These are phyloP conservation scores for Huso huso DNA, from an alignment of 2,797 vertebrate species.

Conservation along the genomic window DNA sequence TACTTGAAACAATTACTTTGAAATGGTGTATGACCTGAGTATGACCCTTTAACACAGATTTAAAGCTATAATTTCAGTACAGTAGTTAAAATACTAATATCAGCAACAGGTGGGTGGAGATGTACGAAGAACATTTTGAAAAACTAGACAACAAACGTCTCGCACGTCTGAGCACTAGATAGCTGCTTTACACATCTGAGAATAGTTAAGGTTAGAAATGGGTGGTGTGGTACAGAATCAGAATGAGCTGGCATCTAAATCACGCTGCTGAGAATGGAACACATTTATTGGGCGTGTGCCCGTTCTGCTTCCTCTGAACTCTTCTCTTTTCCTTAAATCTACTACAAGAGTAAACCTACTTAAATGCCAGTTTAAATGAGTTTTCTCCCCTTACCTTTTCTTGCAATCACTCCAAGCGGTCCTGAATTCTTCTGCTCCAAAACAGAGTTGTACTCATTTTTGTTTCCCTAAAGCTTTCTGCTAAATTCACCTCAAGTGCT, in stretches of 20 bases:
- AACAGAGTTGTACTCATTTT: too few species aligned
- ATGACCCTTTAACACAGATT: conserved; percentile 37
- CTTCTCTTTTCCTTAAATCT: neutral
- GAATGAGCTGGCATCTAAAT: neutral
- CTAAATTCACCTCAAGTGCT: too few species aligned
- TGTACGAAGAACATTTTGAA: conserved; percentile 1
- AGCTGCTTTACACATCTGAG: conserved; percentile 25
- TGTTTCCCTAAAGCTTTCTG: too few species aligned
- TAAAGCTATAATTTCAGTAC: conserved; percentile 31
- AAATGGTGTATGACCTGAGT: neutral
- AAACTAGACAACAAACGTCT: conserved; percentile 35
- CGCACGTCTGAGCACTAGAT: conserved; percentile 31
- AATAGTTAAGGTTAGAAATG: conserved; percentile 7
- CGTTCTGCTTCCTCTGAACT: conserved; percentile 29
- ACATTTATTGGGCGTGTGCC: conserved; percentile 23
- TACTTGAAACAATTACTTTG: too few species aligned
- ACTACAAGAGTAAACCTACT: too few species aligned
- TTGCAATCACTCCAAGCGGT: too few species aligned
- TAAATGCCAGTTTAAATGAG: too few species aligned
- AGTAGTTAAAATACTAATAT: conserved; percentile 24
- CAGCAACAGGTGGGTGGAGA: conserved; percentile 35
- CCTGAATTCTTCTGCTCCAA: too few species aligned
- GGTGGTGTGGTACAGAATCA: conserved; percentile 13
- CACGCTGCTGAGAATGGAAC: conserved; percentile 10
- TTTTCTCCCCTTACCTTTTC: too few species aligned